Base-by-base conservation (phyloP, 2,888 invertebrate genomes). In the Synanthedon formicaeformis region DNA sequence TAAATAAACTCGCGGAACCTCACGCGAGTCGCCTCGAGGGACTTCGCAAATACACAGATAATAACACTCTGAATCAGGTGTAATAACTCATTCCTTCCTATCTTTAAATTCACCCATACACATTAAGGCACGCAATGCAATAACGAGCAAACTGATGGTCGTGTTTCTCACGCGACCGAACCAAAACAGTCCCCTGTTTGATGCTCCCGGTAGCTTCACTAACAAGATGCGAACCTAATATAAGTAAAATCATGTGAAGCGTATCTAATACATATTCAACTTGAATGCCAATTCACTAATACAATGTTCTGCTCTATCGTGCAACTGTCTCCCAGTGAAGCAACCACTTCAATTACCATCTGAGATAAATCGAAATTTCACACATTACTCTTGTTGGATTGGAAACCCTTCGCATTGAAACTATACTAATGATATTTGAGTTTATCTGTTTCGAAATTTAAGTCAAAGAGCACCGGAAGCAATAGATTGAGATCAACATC, bases 61-160 rank as follows among this genome's bases (percentile, higher is more conserved):
- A 77, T 75, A 45, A 61, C 64, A 61, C 67, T 71, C 62, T 66
- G 45, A 71, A 70, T 69, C 67, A 69, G 64, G 64, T 61, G 60
- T 63, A 68, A 68, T 70, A 70, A 69, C 67, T 69, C 65, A 70
- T 66, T 58, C 53, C 54, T 61, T 23, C 48, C 41, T 59, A 65
- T 65, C 64, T 72, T 75, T 72, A 77, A 76, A 75, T 73, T 69
- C 72, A 64, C 66, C 66, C 71, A 73, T 71, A 64, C 66, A 69
- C 70, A 67, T 75, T 69, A 69, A 67, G 65, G 60, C 78, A 78
- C 75, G 74, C 77, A 69, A 74, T 56, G 67, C 65, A 64, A 65
- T 67, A 69, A 69, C 70, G 64, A 68, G 60, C 58, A 56, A 51
- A 55, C 55, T 62, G 66, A 72, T 69, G 69, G 65, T 55, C 59